Evolutionary conservation across 2,113 vertebrate genomes (phyloP).

Genomic region (Coptodon bakossiorum): DNA sequence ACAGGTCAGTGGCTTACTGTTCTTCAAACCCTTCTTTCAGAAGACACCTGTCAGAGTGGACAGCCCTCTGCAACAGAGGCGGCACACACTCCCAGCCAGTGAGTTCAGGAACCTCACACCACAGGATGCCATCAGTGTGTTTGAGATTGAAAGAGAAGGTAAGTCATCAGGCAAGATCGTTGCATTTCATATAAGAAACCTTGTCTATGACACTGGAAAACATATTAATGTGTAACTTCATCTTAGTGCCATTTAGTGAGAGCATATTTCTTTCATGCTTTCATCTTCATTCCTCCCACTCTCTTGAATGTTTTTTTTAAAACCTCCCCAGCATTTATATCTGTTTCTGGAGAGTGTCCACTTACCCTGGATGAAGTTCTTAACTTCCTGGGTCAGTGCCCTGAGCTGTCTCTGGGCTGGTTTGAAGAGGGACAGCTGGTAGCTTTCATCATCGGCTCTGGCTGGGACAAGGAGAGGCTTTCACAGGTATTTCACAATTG

Average conservation of each 20-base stretch:
- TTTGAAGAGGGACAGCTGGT: conserved; percentile 77
- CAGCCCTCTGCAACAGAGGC: conserved; percentile 47
- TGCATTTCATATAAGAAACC: background rate
- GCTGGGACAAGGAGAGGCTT: conserved; percentile 75
- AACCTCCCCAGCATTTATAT: conserved; percentile 67
- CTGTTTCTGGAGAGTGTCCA: conserved; percentile 76
- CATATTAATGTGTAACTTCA: background rate
- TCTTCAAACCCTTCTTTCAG: conserved; percentile 69
- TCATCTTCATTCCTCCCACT: background rate
- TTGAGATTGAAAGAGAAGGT: conserved; percentile 78
- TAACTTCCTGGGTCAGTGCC: conserved; percentile 69
- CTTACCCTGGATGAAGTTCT: conserved; percentile 74
- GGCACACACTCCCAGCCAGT: conserved; percentile 77
- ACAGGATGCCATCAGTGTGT: conserved; percentile 77
- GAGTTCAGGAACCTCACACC: conserved; percentile 77
- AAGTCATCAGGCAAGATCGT: background rate
- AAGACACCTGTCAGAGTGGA: conserved; percentile 47
- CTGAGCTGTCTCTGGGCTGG: conserved; percentile 76
- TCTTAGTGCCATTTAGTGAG: background rate
- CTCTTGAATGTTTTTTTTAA: background rate
- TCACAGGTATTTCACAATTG: conserved; percentile 38
- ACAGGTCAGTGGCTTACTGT: conserved; percentile 56
- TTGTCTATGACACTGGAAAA: background rate
- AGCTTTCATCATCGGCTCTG: conserved; percentile 76
- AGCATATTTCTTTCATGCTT: background rate